A percentile compares a stretch with the other conserved stretches of the same genome.
Evolutionary conservation across 2,797 vertebrate genomes (phyloP).

Genomic region (Melanotaenia nigrans): DNA sequence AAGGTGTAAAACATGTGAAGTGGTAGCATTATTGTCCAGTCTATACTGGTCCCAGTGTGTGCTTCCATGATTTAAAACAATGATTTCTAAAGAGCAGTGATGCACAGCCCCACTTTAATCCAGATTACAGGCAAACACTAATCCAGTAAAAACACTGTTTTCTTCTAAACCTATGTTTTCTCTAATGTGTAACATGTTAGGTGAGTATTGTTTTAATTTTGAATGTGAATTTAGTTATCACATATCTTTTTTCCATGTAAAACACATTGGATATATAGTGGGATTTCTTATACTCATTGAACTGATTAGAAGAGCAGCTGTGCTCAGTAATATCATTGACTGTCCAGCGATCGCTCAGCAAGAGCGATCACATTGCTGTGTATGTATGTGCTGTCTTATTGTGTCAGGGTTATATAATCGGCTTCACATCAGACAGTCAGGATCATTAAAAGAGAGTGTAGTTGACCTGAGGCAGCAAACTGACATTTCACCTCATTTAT

Average conservation of each 20-base stretch:
- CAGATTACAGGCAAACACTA: constrained; percentile 77
- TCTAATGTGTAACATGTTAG: neutral
- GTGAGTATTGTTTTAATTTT: neutral
- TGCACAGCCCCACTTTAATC: constrained; percentile 77
- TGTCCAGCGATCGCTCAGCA: constrained; percentile 45
- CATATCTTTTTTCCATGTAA: constrained; percentile 1
- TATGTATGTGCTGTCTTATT: constrained; percentile 23
- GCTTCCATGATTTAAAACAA: constrained; percentile 75
- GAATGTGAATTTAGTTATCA: neutral
- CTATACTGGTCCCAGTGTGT: constrained; percentile 55
- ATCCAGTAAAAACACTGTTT: constrained; percentile 74
- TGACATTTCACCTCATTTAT: constrained; percentile 47
- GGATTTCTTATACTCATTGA: constrained; percentile 28
- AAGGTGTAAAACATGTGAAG: constrained; percentile 15
- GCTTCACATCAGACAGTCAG: constrained; percentile 59
- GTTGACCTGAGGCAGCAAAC: constrained; percentile 31
- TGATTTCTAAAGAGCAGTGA: constrained; percentile 78
- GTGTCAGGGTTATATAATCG: constrained; percentile 66
- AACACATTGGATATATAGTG: neutral
- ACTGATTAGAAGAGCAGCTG: constrained; percentile 66
- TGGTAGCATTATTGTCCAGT: constrained; percentile 33
- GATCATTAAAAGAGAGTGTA: constrained; percentile 48
- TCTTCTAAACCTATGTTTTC: constrained; percentile 56
- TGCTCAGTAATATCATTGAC: constrained; percentile 55
- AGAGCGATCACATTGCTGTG: constrained; percentile 21